Conservation (phyloP, 2,888 invertebrate species). For the Amorpha juglandis region DNA sequence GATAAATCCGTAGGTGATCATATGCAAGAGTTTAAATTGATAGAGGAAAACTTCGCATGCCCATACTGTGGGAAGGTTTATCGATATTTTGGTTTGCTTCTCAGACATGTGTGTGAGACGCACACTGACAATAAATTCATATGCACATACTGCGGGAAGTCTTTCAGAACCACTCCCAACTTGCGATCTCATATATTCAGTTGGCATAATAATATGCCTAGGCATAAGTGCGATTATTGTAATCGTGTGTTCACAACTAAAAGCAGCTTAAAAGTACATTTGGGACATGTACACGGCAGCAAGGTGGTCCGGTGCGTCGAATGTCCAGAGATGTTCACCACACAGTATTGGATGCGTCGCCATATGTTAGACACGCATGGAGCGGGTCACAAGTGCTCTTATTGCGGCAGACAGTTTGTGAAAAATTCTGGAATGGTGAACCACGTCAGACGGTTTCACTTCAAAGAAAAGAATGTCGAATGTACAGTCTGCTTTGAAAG, state of each 20-base stretch:
- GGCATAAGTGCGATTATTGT: conserved; percentile 57
- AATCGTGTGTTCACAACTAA: conserved; percentile 51
- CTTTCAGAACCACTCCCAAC: conserved; percentile 62
- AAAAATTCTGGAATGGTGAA: conserved; percentile 59
- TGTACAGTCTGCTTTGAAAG: conserved; percentile 54
- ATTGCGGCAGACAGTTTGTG: conserved; percentile 56
- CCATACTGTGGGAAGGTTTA: conserved; percentile 59
- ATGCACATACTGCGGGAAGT: conserved; percentile 64
- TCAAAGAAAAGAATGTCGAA: conserved; percentile 60
- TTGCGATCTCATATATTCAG: conserved; percentile 60
- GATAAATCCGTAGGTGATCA: conserved; percentile 52
- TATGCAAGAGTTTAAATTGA: conserved; percentile 58
- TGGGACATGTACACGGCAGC: conserved; percentile 58
- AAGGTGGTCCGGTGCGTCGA: conserved; percentile 57
- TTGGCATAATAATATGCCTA: conserved; percentile 49
- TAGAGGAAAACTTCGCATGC: conserved; percentile 61
- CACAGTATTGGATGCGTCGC: conserved; percentile 60
- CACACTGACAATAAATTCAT: conserved; percentile 65
- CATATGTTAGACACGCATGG: conserved; percentile 60
- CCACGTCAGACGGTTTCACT: conserved; percentile 56
- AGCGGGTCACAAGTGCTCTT: conserved; percentile 59
- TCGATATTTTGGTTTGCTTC: conserved; percentile 60
- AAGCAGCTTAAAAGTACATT: conserved; percentile 53
- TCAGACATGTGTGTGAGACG: conserved; percentile 59
- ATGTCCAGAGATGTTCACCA: conserved; percentile 64